Base-by-base conservation (phyloP, 2,113 vertebrate species). In the Hystrix cristata region DNA sequence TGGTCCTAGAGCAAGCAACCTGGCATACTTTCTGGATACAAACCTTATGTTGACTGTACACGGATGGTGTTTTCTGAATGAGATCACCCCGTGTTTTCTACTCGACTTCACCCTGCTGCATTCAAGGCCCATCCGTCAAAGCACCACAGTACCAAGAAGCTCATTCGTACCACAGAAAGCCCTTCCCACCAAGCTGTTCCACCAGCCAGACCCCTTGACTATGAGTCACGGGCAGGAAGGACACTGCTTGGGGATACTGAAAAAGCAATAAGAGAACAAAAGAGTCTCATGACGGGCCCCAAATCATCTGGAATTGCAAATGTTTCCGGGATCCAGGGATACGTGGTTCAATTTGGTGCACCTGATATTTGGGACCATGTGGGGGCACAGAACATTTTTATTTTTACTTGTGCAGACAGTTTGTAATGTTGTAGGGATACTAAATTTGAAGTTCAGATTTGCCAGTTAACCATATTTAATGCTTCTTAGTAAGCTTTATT, bases 171-270 rank as follows among this genome's bases (percentile, higher is more conserved):
- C 76, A 72, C 1, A 13, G 23, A 91, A 72, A 96, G 60, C 51
- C 74, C 38, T 87, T 91, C 88, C 21, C 29, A 29, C 91, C 89
- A 78, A 94, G 85, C 69, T 46, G 38, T 76, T 94, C 89, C 64
- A 60, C 57, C 93, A 59, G 64, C 69, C 67, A n/a, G 64, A 65
- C 83, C 78, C 57, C 72, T 88, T 89, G 90, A 87, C 84, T 62
- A 6, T 96, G 97, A 96, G 67, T 97, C 89, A 96, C 38, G 89
- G 34, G 83, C 71, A 67, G 72, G 57, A 43, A 57, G 57, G 95
- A 59, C 55, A 34, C 27, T 81, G 64, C 64, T 93, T 78, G 64
- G 89, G 31, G 96, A 93, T 96, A 64, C 90, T 96, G 92, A 93
- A n/a, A 93, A 96, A 51, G 76, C 48, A 94, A 92, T 81, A 59